These are phyloP conservation scores for Mirounga angustirostris DNA, from an alignment of 2,113 vertebrate species.

Conservation along the genomic window DNA sequence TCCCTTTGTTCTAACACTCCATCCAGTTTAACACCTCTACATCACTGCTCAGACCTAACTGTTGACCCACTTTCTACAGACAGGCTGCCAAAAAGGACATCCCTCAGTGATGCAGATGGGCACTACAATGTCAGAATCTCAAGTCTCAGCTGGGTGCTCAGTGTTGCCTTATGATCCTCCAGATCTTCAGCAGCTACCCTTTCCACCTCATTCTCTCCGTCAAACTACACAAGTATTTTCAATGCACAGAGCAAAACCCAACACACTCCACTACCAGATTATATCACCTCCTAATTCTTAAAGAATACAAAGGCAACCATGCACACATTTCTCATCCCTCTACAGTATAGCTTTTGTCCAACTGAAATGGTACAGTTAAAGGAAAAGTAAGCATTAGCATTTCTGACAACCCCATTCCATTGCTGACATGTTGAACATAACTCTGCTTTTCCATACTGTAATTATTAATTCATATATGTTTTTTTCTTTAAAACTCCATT, in stretches of 20 bases:
- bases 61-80: background rate
- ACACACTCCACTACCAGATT: background rate
- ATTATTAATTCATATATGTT: background rate
- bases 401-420: background rate
- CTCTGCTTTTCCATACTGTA: background rate
- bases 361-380: background rate
- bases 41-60: background rate
- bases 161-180: background rate
- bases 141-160: background rate
- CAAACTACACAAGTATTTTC: background rate
- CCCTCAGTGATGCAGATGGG: background rate
- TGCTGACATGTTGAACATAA: background rate
- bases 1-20: background rate
- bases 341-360: background rate
- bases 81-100: background rate
- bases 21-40: background rate
- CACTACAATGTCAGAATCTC: background rate
- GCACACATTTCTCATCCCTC: background rate
- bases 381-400: background rate
- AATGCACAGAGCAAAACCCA: background rate
- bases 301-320: background rate
- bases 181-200: background rate
- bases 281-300: background rate
- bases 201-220: background rate
- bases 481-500: background rate